Conservation (phyloP, 2,113 vertebrate genomes). For the Sclerurus mexicanus region DNA sequence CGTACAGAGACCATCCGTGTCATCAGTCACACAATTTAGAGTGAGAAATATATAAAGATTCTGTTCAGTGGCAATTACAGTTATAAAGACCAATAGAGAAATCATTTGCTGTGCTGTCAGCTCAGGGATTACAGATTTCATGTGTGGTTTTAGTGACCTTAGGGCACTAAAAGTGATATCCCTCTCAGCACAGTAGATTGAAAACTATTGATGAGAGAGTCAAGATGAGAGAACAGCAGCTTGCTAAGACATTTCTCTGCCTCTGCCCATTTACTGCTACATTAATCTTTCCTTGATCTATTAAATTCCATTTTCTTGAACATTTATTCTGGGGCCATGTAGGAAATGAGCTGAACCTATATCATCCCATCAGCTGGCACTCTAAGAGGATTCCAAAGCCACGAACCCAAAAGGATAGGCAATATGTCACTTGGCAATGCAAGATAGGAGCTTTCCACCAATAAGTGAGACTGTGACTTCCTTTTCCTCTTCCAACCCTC, state of each 20-base stretch:
- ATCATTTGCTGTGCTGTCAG: slow-evolving; percentile 48
- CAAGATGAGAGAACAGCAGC: slow-evolving; percentile 25
- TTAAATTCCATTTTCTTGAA: slow-evolving; percentile 31
- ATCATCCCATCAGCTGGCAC: neutral
- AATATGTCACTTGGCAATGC: neutral
- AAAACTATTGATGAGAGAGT: slow-evolving; percentile 69
- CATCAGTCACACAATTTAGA: slow-evolving; percentile 29
- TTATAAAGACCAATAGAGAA: slow-evolving; percentile 66
- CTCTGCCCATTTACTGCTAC: slow-evolving; percentile 58
- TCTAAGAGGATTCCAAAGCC: neutral
- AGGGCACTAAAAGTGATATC: slow-evolving; percentile 33
- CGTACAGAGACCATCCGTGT: neutral
- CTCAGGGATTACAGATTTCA: slow-evolving; percentile 34
- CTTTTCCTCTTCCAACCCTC: neutral
- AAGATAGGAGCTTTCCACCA: neutral
- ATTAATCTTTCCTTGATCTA: slow-evolving; percentile 66
- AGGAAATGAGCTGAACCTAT: neutral
- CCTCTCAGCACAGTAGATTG: slow-evolving; percentile 47
- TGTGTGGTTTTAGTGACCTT: slow-evolving; percentile 25
- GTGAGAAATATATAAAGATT: slow-evolving; percentile 41
- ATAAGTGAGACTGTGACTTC: neutral
- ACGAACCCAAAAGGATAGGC: neutral
- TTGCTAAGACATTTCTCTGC: slow-evolving; percentile 43
- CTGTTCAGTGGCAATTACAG: slow-evolving; percentile 52
- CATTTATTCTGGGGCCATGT: neutral